phyloP scores from a whole-genome alignment of 1,140 invertebrate species.

The Solenopsis fugax region DNA sequence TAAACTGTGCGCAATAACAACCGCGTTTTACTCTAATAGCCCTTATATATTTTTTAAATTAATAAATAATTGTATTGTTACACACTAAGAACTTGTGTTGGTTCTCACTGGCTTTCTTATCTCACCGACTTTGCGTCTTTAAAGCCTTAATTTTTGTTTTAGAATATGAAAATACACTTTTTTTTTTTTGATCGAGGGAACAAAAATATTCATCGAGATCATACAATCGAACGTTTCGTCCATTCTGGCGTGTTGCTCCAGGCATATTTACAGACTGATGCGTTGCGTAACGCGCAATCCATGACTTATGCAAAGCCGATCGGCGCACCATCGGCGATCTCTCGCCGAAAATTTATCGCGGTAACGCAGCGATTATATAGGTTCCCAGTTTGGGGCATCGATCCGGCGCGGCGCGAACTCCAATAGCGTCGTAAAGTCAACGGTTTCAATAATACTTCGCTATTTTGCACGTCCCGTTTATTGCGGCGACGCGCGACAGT shows the following conservation, averaged over 20 bases:
- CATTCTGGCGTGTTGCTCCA: background rate
- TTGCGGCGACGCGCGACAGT: conserved; percentile 1
- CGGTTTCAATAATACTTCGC: conserved; percentile 29
- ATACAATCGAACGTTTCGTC: background rate
- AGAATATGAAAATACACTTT: background rate
- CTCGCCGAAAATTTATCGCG: conserved; percentile 17
- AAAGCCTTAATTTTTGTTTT: too few species aligned
- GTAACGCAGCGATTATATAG: background rate
- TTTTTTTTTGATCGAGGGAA: background rate
- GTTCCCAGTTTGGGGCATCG: conserved; percentile 9
- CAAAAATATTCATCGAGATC: background rate
- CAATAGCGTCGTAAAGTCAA: conserved; percentile 28
- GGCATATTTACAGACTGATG: conserved; percentile 11
- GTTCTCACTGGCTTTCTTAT: too few species aligned
- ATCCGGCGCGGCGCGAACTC: background rate
- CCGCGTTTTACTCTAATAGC: too few species aligned
- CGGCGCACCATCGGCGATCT: background rate
- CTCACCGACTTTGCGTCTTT: too few species aligned
- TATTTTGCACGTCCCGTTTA: conserved; percentile 24
- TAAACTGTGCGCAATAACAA: too few species aligned
- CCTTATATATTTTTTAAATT: too few species aligned
- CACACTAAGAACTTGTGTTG: too few species aligned
- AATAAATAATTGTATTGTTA: too few species aligned
- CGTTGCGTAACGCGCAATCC: background rate
- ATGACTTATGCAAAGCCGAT: conserved; percentile 39